phyloP scores from a whole-genome alignment of 2,888 invertebrate species.

The Blomia tropicalis region DNA sequence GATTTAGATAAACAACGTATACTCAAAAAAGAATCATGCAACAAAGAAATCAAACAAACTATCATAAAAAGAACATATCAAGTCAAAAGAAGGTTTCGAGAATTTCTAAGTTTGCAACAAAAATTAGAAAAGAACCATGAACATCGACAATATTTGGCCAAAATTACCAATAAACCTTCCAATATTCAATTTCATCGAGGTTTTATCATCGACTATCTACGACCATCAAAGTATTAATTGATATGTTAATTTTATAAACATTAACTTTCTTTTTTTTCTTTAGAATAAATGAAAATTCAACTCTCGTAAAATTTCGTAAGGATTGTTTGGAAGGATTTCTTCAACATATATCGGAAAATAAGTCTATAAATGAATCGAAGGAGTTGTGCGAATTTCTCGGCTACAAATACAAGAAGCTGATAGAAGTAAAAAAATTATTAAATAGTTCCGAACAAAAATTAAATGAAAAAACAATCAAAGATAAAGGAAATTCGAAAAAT shows the following conservation, averaged over 20 bases:
- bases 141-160: background rate
- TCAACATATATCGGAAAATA: background rate
- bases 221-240: background rate
- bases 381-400: conserved; percentile 15
- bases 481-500: background rate
- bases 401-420: conserved; percentile 1
- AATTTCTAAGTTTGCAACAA: conserved; percentile 7
- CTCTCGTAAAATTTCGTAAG: background rate
- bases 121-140: background rate
- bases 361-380: conserved; percentile 2
- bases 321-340: background rate
- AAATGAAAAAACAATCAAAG: background rate
- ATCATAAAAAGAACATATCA: background rate
- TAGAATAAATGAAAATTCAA: conserved; percentile 1
- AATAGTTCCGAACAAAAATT: background rate
- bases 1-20: background rate
- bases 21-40: background rate
- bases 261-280: background rate
- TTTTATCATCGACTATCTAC: background rate
- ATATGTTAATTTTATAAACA: background rate
- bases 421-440: conserved; percentile 1
- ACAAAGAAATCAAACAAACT: background rate
- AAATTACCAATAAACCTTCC: background rate
- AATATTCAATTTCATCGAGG: conserved; percentile 6
- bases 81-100: background rate